phyloP scores from a whole-genome alignment of 1,140 invertebrate species.

The Drosophila funebris region DNA sequence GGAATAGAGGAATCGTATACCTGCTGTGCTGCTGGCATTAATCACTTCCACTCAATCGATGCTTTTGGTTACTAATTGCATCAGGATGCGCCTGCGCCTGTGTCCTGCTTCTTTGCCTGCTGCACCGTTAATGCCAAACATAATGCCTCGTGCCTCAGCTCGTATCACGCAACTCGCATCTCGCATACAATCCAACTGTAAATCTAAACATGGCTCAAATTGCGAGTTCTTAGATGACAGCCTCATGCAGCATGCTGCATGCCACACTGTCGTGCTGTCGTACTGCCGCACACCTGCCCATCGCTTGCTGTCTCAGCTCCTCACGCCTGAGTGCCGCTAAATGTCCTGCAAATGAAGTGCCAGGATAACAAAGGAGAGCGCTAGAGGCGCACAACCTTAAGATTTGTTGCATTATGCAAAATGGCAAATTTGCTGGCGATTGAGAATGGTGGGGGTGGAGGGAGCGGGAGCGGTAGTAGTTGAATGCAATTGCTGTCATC shows the following conservation, averaged over 20 bases:
- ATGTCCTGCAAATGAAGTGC: constrained; percentile 47
- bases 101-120: not conserved
- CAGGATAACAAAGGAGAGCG: constrained; percentile 20
- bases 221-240: constrained; percentile 42
- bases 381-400: not conserved
- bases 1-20: constrained; percentile 1
- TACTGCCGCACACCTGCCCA: constrained; percentile 45
- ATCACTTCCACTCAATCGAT: constrained; percentile 63
- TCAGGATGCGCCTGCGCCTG: constrained; percentile 3
- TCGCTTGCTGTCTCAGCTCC: constrained; percentile 7
- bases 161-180: not conserved
- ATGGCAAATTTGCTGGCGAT: not conserved
- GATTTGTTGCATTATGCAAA: constrained; percentile 37
- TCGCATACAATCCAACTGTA: constrained; percentile 51
- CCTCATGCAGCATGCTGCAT: constrained; percentile 48
- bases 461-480: not conserved
- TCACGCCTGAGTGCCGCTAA: constrained; percentile 49
- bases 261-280: constrained; percentile 21
- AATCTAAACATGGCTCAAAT: constrained; percentile 63
- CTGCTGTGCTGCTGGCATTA: constrained; percentile 44
- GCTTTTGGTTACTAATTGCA: constrained; percentile 49
- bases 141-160: constrained; percentile 25
- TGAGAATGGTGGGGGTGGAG: not conserved
- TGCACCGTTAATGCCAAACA: constrained; percentile 43
- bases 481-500: constrained; percentile 12